Percentiles rank a stretch among this genome's conserved stretches.
Evolutionary conservation across 2,797 vertebrate genomes (phyloP).

Genomic region (Typhlichthys eigenmanni): DNA sequence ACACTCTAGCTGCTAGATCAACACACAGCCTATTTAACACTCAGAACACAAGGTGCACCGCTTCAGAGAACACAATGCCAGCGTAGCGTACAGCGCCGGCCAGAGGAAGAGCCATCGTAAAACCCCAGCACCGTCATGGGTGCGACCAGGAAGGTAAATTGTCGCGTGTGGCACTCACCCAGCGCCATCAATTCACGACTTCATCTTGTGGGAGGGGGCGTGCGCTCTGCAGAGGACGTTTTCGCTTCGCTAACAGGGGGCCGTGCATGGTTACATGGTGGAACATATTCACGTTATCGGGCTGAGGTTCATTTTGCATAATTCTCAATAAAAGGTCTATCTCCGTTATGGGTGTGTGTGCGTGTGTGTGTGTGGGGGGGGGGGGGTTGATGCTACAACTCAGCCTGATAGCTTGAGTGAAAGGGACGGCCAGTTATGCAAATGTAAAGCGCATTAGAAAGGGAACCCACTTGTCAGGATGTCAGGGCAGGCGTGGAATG

Average conservation of each 20-base stretch:
- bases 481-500: constrained; percentile 17
- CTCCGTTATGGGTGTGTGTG: background rate
- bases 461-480: constrained; percentile 41
- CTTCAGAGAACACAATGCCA: constrained; percentile 20
- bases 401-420: too few species aligned
- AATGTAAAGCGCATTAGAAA: constrained; percentile 38
- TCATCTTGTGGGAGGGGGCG: constrained; percentile 36
- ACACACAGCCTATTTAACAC: too few species aligned
- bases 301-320: constrained; percentile 43
- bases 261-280: constrained; percentile 26
- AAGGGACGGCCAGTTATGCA: constrained; percentile 33
- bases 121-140: constrained; percentile 23
- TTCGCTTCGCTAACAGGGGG: constrained; percentile 18
- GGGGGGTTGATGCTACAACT: too few species aligned
- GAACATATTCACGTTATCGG: constrained; percentile 43
- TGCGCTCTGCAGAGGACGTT: constrained; percentile 26
- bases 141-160: constrained; percentile 49
- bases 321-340: constrained; percentile 22
- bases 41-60: background rate
- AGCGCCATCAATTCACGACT: constrained; percentile 29
- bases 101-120: constrained; percentile 47
- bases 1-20: too few species aligned
- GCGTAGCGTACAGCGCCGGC: constrained; percentile 34
- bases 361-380: too few species aligned
- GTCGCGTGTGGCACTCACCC: constrained; percentile 33